These are phyloP conservation scores for Cheilinus undulatus DNA, from an alignment of 2,113 vertebrate species.

Conservation along the genomic window DNA sequence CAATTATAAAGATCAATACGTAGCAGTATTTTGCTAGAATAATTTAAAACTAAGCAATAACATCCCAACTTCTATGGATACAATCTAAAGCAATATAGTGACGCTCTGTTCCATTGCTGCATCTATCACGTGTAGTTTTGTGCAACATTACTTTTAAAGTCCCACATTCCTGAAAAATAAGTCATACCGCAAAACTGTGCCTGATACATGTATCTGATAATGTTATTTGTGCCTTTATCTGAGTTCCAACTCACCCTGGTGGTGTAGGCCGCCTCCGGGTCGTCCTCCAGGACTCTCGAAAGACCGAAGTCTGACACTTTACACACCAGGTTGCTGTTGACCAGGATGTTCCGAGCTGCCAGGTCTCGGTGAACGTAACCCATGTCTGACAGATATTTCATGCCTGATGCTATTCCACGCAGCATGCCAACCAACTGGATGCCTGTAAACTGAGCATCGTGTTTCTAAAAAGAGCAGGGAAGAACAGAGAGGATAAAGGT, in stretches of 20 bases:
- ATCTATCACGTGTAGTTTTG: too few relatives aligned
- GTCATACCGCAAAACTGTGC: neutral
- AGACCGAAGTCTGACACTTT: slow-evolving; percentile 98
- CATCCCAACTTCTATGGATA: too few relatives aligned
- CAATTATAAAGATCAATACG: too few relatives aligned
- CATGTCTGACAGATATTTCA: slow-evolving; percentile 99
- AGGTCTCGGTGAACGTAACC: slow-evolving; percentile 97
- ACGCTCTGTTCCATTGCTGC: too few relatives aligned
- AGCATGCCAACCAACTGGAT: slow-evolving; percentile 99
- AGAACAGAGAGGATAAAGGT: neutral
- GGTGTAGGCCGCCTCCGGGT: slow-evolving; percentile 96
- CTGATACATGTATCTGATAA: neutral
- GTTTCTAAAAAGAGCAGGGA: slow-evolving; percentile 84
- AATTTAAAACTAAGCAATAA: too few relatives aligned
- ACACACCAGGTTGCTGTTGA: slow-evolving; percentile 98
- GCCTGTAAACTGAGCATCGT: slow-evolving; percentile 97
- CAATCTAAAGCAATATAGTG: too few relatives aligned
- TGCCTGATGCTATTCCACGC: slow-evolving; percentile 96
- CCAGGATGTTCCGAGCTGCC: slow-evolving; percentile 95
- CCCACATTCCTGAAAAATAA: neutral
- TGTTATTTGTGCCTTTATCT: slow-evolving; percentile 1
- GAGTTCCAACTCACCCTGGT: slow-evolving; percentile 83
- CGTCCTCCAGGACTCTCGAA: slow-evolving; percentile 95
- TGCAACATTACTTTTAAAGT: too few relatives aligned
- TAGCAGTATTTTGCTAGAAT: too few relatives aligned